Conservation (phyloP, 2,888 invertebrate species). For the Xanthia togata region DNA sequence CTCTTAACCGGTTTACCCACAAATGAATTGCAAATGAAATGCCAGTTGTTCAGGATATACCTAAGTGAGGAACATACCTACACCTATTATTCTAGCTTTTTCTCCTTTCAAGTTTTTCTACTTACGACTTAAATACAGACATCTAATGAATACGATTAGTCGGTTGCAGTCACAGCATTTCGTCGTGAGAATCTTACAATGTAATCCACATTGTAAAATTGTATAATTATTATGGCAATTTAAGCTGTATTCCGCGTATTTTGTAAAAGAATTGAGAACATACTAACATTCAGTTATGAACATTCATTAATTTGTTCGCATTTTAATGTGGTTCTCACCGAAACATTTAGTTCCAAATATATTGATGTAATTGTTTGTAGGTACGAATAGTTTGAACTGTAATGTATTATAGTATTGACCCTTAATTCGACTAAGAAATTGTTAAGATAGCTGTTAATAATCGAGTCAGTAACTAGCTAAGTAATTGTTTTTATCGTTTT, state of each 20-base stretch:
- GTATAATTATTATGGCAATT: neutral
- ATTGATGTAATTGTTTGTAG: neutral
- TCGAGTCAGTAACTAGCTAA: neutral
- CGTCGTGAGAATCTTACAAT: neutral
- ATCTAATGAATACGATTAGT: neutral
- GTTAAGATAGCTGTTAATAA: neutral
- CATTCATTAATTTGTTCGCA: neutral
- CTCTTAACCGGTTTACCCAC: constrained; percentile 42
- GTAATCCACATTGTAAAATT: constrained; percentile 11
- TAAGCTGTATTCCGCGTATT: constrained; percentile 5
- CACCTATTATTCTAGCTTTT: constrained; percentile 15
- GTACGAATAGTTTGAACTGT: neutral
- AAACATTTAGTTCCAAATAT: neutral
- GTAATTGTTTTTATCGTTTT: neutral
- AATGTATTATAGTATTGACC: neutral
- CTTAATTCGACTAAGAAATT: neutral
- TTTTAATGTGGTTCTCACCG: neutral
- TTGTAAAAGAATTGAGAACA: constrained; percentile 13
- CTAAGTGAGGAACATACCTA: constrained; percentile 1
- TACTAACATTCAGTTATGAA: constrained; percentile 16
- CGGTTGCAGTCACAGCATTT: neutral
- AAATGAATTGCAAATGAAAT: constrained; percentile 54
- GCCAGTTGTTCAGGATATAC: constrained; percentile 47
- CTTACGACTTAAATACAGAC: neutral
- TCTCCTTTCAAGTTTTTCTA: neutral